Evolutionary conservation across 2,113 vertebrate genomes (phyloP), one percentile per base, ranked within the genome.

Genomic region (Centropristis striata): DNA sequence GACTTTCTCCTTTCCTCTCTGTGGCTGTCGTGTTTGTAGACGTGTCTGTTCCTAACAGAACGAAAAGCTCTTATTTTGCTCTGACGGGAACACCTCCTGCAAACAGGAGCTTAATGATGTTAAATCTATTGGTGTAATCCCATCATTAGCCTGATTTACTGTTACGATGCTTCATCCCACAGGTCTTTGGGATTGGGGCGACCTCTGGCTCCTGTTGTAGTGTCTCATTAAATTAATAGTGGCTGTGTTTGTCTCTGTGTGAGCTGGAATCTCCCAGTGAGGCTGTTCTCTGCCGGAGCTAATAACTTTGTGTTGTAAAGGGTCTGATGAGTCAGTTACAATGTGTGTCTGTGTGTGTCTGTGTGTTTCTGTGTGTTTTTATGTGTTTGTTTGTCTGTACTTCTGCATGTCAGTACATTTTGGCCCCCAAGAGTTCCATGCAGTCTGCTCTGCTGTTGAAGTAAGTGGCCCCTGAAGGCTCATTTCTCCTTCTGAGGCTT

Each of bases 161-260:
- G 10, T 73, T 49, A 73, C 28, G 55, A 77, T 0, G 68, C 12
- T 54, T 68, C 71, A n/a, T 57, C 64, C 75, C 66, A 59, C 74
- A n/a, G 10, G 46, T 44, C 23, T 75, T 23, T 55, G 65, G 53
- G 46, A 46, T 0, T 46, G 10, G 42, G 67, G 37, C 25, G 23
- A 75, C 81, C 74, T 78, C 70, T 53, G 59, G 74, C 47, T 81
- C 27, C 1, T 70, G 58, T 64, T 65, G 49, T 5, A n/a, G 36
- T 1, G 7, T 76, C 63, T 87, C 82, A 79, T 86, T 84, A 78
- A 72, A 51, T 80, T 42, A 78, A 73, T 64, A 69, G 74, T 8
- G 46, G 8, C 41, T 68, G 41, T 32, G 49, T 79, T 67, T 75
- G 75, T 75, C 25, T 53, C 39, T 47, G 21, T 41, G 50, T 3